Evolutionary conservation across 2,113 vertebrate genomes (phyloP).

Genomic region (Barbus barbus): DNA sequence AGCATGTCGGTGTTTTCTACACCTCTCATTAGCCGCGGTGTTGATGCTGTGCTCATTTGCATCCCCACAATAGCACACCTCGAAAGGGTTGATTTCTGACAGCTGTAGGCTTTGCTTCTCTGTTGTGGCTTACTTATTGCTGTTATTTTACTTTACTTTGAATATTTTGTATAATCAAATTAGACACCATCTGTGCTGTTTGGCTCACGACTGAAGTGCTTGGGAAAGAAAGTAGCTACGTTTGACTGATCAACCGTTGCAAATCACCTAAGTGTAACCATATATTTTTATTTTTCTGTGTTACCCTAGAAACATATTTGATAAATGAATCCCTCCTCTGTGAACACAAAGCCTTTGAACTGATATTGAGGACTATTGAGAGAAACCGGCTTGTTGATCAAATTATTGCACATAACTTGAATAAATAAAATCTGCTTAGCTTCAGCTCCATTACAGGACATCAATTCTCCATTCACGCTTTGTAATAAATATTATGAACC

Average conservation of each 20-base stretch:
- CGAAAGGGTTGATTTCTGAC: background rate
- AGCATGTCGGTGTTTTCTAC: background rate
- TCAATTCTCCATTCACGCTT: constrained; percentile 26
- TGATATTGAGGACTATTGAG: background rate
- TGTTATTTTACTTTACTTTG: background rate
- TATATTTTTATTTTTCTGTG: background rate
- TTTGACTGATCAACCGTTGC: constrained; percentile 3
- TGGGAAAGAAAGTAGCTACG: background rate
- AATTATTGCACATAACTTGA: background rate
- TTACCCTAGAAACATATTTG: background rate
- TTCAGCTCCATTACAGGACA: background rate
- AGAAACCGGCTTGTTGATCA: background rate
- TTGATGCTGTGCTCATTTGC: background rate
- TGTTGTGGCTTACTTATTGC: background rate
- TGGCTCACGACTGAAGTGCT: background rate
- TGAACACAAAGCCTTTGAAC: background rate
- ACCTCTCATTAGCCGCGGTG: background rate
- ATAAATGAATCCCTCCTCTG: background rate
- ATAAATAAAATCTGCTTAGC: background rate
- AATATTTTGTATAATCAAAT: background rate
- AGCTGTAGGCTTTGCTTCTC: background rate
- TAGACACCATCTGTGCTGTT: background rate
- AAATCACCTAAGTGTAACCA: background rate
- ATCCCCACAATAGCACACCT: background rate
- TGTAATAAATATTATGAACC: constrained; percentile 44